Evolutionary conservation across 2,888 invertebrate genomes (phyloP).

Genomic region (Theodoxus fluviatilis): DNA sequence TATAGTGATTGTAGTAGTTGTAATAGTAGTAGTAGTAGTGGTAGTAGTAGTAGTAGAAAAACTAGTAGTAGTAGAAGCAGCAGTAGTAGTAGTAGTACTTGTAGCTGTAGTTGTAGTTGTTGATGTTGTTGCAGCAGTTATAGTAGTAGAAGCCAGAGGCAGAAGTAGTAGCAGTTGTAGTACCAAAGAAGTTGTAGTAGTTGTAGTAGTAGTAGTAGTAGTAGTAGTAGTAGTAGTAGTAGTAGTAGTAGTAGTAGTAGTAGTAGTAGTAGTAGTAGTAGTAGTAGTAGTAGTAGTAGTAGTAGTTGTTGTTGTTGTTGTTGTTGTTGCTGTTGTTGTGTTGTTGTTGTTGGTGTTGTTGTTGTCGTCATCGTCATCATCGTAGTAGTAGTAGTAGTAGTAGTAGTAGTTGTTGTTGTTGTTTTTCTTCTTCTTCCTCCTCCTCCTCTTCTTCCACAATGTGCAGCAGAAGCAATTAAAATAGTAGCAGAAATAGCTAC

Average conservation of each 20-base stretch:
- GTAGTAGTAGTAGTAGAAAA: neutral
- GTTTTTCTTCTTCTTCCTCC: no score
- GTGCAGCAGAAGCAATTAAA: no score
- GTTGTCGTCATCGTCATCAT: no score
- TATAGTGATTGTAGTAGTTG: neutral
- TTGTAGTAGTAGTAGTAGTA: conserved; percentile 9
- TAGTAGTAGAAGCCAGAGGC: conserved; percentile 12
- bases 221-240: conserved; percentile 23
- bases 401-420: no score
- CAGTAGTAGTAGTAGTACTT: conserved; percentile 20
- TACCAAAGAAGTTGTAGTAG: no score
- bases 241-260: conserved; percentile 22
- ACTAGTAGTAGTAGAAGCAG: neutral
- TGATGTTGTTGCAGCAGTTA: neutral
- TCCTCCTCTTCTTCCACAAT: no score
- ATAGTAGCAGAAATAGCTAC: no score
- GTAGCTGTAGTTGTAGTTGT: conserved; percentile 19
- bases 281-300: conserved; percentile 21
- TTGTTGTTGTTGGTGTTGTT: no score
- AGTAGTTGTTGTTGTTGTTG: conserved; percentile 23
- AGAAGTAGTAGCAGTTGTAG: neutral
- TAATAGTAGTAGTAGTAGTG: conserved; percentile 2
- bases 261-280: conserved; percentile 20
- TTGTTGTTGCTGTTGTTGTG: conserved; percentile 15
- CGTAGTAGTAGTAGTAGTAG: no score